Evolutionary conservation across 35 echinoderm and acorn worm species (phyloP).

Genomic region (Patiria miniata): DNA sequence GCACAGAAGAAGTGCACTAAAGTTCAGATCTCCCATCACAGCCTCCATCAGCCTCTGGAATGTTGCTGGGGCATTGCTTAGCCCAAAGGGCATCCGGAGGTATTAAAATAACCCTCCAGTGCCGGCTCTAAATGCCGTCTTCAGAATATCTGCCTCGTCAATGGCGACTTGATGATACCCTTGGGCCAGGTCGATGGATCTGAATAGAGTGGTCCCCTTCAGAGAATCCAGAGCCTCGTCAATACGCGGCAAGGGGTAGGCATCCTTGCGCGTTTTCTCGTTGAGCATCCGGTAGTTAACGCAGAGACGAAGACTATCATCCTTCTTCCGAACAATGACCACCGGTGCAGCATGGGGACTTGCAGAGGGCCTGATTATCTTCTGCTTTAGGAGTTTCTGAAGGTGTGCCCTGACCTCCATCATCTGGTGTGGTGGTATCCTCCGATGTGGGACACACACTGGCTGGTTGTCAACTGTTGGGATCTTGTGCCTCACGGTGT

Average conservation of each 20-base stretch:
- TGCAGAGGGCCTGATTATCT: slow-evolving; percentile 33
- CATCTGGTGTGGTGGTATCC: slow-evolving; percentile 47
- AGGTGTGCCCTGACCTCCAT: slow-evolving; percentile 46
- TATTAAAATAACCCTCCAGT: not conserved
- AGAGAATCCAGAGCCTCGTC: slow-evolving; percentile 39
- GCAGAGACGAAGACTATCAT: slow-evolving; percentile 35
- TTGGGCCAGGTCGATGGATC: slow-evolving; percentile 40
- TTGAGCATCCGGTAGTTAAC: slow-evolving; percentile 53
- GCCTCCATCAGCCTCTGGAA: too few species aligned
- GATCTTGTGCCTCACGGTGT: slow-evolving; percentile 35
- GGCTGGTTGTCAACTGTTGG: slow-evolving; percentile 27
- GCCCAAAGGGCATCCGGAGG: too few species aligned
- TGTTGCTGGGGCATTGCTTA: too few species aligned
- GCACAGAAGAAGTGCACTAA: too few species aligned
- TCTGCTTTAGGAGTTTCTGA: slow-evolving; percentile 19
- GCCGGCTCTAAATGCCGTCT: not conserved
- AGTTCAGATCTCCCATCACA: too few species aligned
- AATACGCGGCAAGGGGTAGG: slow-evolving; percentile 37
- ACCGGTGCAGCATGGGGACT: too few species aligned
- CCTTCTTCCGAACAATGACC: slow-evolving; percentile 62
- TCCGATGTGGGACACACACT: slow-evolving; percentile 24
- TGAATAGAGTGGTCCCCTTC: slow-evolving; percentile 47
- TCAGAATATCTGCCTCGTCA: not conserved
- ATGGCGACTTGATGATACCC: too few species aligned
- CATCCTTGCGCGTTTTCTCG: not conserved